phyloP scores from a whole-genome alignment of 2,888 invertebrate species.

The Piscicola geometra region DNA sequence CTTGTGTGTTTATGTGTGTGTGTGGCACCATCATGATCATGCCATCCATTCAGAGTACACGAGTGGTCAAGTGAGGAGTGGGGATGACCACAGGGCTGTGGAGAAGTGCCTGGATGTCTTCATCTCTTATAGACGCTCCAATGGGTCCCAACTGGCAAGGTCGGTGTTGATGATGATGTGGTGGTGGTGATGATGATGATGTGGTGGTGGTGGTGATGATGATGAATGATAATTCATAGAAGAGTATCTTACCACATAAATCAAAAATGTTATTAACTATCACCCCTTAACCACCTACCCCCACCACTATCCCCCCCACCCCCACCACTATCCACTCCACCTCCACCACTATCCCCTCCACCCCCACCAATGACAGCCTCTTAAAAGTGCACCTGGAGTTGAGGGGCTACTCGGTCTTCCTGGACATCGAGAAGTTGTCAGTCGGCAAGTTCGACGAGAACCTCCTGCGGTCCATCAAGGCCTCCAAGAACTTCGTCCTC shows the following conservation, averaged over 20 bases:
- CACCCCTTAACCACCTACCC: not conserved
- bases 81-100: conserved; percentile 27
- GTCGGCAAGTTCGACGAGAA: conserved; percentile 99
- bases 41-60: not conserved
- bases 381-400: conserved; percentile 93
- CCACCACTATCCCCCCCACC: no score
- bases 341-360: not conserved
- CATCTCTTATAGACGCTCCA: conserved; percentile 92
- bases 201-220: no score
- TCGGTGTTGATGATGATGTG: conserved; percentile 43
- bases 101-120: conserved; percentile 75
- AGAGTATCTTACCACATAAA: no score
- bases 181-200: not conserved
- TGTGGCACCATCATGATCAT: not conserved
- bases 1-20: no score
- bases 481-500: conserved; percentile 91
- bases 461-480: conserved; percentile 87
- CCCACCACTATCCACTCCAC: not conserved
- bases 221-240: not conserved
- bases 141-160: conserved; percentile 89
- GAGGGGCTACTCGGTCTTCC: conserved; percentile 90
- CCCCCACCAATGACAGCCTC: conserved; percentile 49
- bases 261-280: no score
- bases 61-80: not conserved
- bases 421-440: conserved; percentile 92